These are phyloP conservation scores for Cosmopolites sordidus DNA, from an alignment of 2,888 invertebrate species.

Conservation along the genomic window DNA sequence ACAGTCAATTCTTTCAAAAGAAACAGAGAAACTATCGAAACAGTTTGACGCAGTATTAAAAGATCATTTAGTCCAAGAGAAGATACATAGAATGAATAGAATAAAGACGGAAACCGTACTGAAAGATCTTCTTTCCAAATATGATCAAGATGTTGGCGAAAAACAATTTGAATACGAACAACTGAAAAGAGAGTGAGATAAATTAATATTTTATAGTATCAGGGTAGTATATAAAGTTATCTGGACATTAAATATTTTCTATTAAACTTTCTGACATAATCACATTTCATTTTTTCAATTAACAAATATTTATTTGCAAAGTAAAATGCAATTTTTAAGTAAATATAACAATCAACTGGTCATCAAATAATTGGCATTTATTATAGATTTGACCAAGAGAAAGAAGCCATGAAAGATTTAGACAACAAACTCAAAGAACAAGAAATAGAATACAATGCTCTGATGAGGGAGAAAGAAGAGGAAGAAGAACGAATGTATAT, in stretches of 20 bases:
- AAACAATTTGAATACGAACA: conserved; percentile 55
- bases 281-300: not conserved
- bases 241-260: too few relatives aligned
- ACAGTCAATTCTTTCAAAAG: conserved; percentile 51
- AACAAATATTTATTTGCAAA: not conserved
- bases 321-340: too few relatives aligned
- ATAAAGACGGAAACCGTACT: conserved; percentile 58
- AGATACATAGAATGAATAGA: conserved; percentile 52
- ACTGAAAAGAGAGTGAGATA: conserved; percentile 43
- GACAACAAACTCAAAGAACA: conserved; percentile 53
- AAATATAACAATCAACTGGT: too few relatives aligned
- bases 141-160: conserved; percentile 57
- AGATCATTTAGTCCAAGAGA: conserved; percentile 53
- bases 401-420: conserved; percentile 48
- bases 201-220: too few relatives aligned
- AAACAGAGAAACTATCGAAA: conserved; percentile 48
- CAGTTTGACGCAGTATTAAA: conserved; percentile 50
- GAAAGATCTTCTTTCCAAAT: conserved; percentile 56
- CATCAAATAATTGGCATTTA: too few relatives aligned
- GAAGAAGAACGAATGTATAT: conserved; percentile 55
- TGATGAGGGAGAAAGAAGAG: conserved; percentile 59
- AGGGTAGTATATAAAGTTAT: too few relatives aligned
- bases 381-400: conserved; percentile 50
- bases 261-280: too few relatives aligned
- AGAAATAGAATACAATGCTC: conserved; percentile 52